Percentiles rank a stretch among this genome's conserved stretches.
These are phyloP conservation scores for Mellilla xanthometata DNA, from an alignment of 2,888 invertebrate genomes.

Conservation along the genomic window DNA sequence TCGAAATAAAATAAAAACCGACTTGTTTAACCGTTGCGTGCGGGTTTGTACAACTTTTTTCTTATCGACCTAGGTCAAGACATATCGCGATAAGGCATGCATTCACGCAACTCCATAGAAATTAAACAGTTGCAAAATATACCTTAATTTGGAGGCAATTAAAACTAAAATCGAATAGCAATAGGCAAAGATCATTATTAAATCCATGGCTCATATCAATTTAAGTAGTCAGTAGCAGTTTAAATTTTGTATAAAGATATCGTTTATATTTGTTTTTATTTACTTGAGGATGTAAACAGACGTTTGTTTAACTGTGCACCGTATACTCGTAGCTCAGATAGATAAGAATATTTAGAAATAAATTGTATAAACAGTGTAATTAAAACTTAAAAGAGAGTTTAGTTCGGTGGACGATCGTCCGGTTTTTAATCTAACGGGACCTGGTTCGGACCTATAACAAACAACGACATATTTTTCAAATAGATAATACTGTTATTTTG, in stretches of 20 bases:
- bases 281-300: too few species aligned
- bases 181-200: conserved; percentile 25
- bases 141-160: conserved; percentile 7
- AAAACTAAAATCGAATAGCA: conserved; percentile 1
- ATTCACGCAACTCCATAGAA: conserved; percentile 33
- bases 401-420: too few species aligned
- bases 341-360: too few species aligned
- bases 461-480: too few species aligned
- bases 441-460: too few species aligned
- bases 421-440: too few species aligned
- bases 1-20: neutral
- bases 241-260: conserved; percentile 11
- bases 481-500: too few species aligned
- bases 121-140: conserved; percentile 12
- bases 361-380: too few species aligned
- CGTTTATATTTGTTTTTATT: neutral
- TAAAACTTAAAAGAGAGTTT: too few species aligned
- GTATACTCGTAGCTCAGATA: too few species aligned
- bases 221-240: conserved; percentile 17
- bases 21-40: conserved; percentile 28
- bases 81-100: conserved; percentile 40
- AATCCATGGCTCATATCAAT: conserved; percentile 35
- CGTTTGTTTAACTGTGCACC: too few species aligned
- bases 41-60: conserved; percentile 26
- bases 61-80: conserved; percentile 60